Conservation (phyloP, 2,797 vertebrate species). For the Myotis planiceps region DNA sequence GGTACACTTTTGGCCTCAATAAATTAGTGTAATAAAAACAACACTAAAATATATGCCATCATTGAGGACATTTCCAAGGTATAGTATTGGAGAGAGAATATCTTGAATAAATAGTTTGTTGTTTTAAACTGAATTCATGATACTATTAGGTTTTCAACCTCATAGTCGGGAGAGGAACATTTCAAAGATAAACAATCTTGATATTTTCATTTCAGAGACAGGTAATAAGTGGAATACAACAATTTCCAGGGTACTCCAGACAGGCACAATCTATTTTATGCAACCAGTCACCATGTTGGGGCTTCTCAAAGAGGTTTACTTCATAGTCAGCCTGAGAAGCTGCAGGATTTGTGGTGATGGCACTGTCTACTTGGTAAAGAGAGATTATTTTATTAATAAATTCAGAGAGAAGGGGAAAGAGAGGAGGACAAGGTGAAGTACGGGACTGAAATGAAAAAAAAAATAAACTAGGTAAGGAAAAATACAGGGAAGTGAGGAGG, state of each 20-base stretch:
- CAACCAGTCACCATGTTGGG: constrained; percentile 79
- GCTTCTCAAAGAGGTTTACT: constrained; percentile 83
- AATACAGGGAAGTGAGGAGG: constrained; percentile 37
- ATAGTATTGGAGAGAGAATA: constrained; percentile 68
- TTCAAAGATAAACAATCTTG: constrained; percentile 87
- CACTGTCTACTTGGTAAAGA: constrained; percentile 73
- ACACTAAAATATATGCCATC: constrained; percentile 70
- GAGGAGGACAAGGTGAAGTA: constrained; percentile 61
- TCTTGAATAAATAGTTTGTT: constrained; percentile 83
- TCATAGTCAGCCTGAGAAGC: constrained; percentile 79
- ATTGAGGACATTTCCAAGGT: constrained; percentile 75
- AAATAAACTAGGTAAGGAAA: constrained; percentile 56
- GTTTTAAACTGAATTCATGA: constrained; percentile 87
- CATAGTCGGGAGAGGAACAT: constrained; percentile 79
- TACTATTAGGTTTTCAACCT: constrained; percentile 84
- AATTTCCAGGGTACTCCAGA: constrained; percentile 84
- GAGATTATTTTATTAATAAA: constrained; percentile 83
- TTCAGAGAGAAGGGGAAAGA: constrained; percentile 61
- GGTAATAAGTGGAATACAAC: constrained; percentile 86
- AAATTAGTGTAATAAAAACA: constrained; percentile 51
- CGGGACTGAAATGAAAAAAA: constrained; percentile 69
- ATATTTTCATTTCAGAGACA: constrained; percentile 89
- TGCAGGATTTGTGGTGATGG: constrained; percentile 79
- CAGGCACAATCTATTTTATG: constrained; percentile 84
- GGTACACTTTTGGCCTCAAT: neutral